Conservation (phyloP, 2,113 vertebrate genomes). For the Poecilia latipinna region DNA sequence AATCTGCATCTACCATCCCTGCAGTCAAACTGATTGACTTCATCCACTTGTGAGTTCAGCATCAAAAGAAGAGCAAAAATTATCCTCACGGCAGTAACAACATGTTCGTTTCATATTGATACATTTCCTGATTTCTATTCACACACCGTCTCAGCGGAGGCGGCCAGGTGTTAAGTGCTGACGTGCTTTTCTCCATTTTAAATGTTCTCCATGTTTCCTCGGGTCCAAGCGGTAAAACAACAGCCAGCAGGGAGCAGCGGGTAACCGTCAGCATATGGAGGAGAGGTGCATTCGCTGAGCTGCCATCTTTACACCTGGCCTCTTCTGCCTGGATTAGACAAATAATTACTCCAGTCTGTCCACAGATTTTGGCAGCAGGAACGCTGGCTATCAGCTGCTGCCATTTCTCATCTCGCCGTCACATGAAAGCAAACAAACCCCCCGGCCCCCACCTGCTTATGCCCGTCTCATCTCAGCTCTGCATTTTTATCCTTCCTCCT, state of each 20-base stretch:
- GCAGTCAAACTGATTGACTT: not conserved
- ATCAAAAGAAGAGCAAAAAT: constrained; percentile 15
- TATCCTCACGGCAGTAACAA: constrained; percentile 23
- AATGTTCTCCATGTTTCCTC: constrained; percentile 40
- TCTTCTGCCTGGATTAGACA: constrained; percentile 55
- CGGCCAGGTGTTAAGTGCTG: constrained; percentile 52
- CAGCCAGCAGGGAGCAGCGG: constrained; percentile 38
- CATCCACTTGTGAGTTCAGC: constrained; percentile 3
- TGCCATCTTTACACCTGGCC: constrained; percentile 68
- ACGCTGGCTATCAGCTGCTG: constrained; percentile 57
- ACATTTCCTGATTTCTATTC: constrained; percentile 54
- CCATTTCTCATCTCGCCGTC: constrained; percentile 35
- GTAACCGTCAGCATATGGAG: constrained; percentile 49
- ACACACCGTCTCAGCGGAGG: constrained; percentile 32
- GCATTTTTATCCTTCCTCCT: constrained; percentile 16
- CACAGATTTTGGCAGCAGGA: constrained; percentile 55
- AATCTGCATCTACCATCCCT: not conserved
- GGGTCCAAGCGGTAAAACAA: constrained; percentile 42
- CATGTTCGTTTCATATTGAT: not conserved
- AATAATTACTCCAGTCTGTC: constrained; percentile 62
- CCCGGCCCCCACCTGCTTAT: not conserved
- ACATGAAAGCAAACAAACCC: constrained; percentile 25
- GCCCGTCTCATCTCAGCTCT: constrained; percentile 16
- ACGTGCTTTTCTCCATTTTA: constrained; percentile 46
- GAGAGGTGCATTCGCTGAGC: constrained; percentile 41